Evolutionary conservation across 2,888 invertebrate genomes (phyloP).

Genomic region (Metalampra italica): DNA sequence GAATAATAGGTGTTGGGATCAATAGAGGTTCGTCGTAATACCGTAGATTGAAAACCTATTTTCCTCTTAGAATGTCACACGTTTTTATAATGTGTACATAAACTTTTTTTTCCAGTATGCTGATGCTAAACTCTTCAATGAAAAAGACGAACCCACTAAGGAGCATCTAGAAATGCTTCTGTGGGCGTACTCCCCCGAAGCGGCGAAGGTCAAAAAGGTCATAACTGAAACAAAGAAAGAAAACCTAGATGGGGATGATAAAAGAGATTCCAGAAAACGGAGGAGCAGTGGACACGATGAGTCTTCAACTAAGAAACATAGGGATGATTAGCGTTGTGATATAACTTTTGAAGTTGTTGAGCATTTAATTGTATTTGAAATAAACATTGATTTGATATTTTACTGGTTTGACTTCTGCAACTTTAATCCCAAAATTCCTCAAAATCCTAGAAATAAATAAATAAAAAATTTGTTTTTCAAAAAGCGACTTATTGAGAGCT

Average conservation of each 20-base stretch:
- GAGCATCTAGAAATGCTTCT: conserved; percentile 83
- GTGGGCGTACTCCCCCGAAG: conserved; percentile 88
- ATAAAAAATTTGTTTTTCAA: too few species aligned
- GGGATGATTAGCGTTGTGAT: conserved; percentile 24
- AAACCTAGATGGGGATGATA: conserved; percentile 29
- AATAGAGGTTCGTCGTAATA: too few species aligned
- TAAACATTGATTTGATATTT: not conserved
- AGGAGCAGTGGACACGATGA: conserved; percentile 43
- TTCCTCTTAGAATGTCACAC: too few species aligned
- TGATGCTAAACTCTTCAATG: conserved; percentile 80
- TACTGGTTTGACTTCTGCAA: too few species aligned
- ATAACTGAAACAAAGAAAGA: conserved; percentile 39
- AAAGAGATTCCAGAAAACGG: conserved; percentile 42
- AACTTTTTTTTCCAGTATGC: conserved; percentile 77
- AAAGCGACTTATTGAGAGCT: too few species aligned
- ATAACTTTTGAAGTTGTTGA: conserved; percentile 2
- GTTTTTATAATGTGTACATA: too few species aligned
- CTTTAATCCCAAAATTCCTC: too few species aligned
- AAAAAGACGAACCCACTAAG: conserved; percentile 82
- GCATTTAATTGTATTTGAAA: conserved; percentile 16
- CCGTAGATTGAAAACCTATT: too few species aligned
- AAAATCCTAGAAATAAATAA: too few species aligned
- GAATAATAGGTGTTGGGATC: too few species aligned
- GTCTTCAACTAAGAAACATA: conserved; percentile 48
- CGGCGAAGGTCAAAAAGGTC: conserved; percentile 80